Evolutionary conservation across 2,888 invertebrate species (phyloP), one percentile per base, ranked within the genome.

Genomic region (Poecilobothrus nobilitatus): DNA sequence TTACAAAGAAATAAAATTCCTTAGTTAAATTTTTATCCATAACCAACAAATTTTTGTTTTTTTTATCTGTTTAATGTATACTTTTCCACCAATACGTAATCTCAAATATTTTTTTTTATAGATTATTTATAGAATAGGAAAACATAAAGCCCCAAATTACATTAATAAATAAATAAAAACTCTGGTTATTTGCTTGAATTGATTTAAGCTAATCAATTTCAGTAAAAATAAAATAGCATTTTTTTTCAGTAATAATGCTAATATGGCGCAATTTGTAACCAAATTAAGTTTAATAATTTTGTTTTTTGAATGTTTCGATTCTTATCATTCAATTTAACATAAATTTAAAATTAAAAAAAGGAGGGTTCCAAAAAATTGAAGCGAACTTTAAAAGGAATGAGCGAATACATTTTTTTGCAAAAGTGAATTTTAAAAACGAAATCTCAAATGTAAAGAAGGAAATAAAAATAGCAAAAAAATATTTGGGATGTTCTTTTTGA

Each of bases 141-240:
- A 27, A 27, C 27, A 27, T 27, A 37, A 37, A 37, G n/a, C n/a
- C 53, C 18, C 15, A 15, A 15, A 53, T 53, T 53, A 53, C n/a
- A 12, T 6, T 15, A 2, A 15, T 53, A 53, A 53, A 53, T n/a
- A 53, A 53, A 53, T 53, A 53, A 18, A 53, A 18, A 53, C n/a
- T 53, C 15, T 53, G 15, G 15, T 53, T 53, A 53, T 53, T 53
- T 53, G 53, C 53, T 18, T 53, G 53, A 53, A 15, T 53, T 53
- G 53, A 18, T 53, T 12, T 53, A 53, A 53, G 53, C 53, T n/a
- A 53, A 53, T 53, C 53, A 53, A 53, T 53, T 53, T 53, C n/a
- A 53, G 2, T 10, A 37, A 8, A 37, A 37, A 37, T 12, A 37
- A 37, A 37, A 37, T 10, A 37, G 27, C 27, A 27, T 4, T 27